Percentiles rank a stretch among this genome's conserved stretches.
Evolutionary conservation across 2,113 vertebrate species (phyloP).

Genomic region (Eubucco bourcierii): DNA sequence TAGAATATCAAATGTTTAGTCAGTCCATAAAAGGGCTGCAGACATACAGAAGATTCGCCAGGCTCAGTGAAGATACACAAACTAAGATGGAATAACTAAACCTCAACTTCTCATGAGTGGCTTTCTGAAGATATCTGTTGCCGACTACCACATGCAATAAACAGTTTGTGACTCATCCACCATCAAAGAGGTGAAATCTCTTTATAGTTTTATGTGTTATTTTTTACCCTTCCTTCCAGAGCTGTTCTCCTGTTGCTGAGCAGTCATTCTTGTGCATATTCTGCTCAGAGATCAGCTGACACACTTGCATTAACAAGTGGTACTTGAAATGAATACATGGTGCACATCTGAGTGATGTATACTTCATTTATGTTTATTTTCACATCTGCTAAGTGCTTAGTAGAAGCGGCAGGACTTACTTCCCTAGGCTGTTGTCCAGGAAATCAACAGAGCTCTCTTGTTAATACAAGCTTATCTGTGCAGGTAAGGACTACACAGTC

Average conservation of each 20-base stretch:
- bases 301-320: background rate
- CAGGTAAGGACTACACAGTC: background rate
- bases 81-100: background rate
- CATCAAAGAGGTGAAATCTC: background rate
- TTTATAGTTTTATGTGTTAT: background rate
- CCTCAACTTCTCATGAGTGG: background rate
- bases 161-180: background rate
- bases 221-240: background rate
- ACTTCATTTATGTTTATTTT: background rate
- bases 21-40: background rate
- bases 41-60: background rate
- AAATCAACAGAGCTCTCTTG: background rate
- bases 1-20: background rate
- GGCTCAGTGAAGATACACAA: background rate
- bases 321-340: background rate
- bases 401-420: background rate
- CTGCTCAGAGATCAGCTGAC: background rate
- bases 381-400: background rate
- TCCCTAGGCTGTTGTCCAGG: background rate
- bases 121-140: background rate
- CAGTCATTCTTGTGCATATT: background rate
- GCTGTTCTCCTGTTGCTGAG: background rate
- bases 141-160: background rate
- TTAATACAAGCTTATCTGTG: background rate
- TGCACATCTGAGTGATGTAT: background rate